A percentile compares a stretch with the other conserved stretches of the same genome.
phyloP scores from a whole-genome alignment of 2,113 vertebrate species.

The Excalfactoria chinensis region DNA sequence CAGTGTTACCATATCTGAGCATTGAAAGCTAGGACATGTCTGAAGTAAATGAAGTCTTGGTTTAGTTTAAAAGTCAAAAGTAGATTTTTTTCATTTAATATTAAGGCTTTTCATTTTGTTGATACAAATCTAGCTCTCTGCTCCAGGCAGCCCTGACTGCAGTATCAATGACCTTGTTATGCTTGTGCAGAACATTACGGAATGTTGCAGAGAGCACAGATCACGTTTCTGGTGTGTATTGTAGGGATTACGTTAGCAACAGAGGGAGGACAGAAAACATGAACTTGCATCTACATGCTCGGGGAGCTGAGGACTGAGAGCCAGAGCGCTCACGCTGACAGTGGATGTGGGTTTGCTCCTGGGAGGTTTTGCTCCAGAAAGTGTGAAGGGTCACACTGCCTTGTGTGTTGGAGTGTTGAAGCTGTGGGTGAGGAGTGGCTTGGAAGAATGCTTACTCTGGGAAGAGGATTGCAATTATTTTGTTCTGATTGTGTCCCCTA shows the following conservation, averaged over 20 bases:
- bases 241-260: background rate
- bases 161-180: background rate
- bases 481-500: background rate
- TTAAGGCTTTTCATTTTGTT: background rate
- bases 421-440: background rate
- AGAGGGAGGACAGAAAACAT: background rate
- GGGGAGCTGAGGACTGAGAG: background rate
- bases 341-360: background rate
- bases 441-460: background rate
- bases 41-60: background rate
- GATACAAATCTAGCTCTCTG: background rate
- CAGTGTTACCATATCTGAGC: background rate
- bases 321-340: background rate
- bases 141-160: background rate
- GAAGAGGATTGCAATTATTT: background rate
- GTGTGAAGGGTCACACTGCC: background rate
- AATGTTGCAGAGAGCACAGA: background rate
- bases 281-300: fast-evolving
- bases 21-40: background rate
- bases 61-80: background rate
- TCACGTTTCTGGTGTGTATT: background rate
- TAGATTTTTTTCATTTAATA: background rate
- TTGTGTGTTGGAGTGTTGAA: background rate
- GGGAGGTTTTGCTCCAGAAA: background rate
- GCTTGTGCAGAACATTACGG: background rate